Conservation (phyloP, 1,140 invertebrate genomes). For the Nasonia vitripennis region DNA sequence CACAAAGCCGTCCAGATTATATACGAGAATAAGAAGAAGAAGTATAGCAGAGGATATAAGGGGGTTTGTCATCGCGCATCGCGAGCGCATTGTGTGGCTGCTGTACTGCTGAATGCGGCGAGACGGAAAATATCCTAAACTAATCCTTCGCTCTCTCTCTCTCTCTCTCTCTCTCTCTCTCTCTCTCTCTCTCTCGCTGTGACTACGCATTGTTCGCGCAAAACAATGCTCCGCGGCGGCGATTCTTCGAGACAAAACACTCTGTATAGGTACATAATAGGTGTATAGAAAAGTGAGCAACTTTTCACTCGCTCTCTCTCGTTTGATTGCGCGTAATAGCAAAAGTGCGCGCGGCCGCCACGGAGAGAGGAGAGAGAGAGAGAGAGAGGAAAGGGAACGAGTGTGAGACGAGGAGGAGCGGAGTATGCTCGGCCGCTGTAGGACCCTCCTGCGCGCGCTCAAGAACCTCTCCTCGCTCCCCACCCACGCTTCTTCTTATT, state of each 20-base stretch:
- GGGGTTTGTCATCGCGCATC: no score
- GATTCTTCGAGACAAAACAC: neutral
- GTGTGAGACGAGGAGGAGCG: conserved; percentile 65
- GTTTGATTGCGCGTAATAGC: conserved; percentile 55
- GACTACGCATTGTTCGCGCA: conserved; percentile 59
- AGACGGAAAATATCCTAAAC: conserved; percentile 53
- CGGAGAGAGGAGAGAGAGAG: conserved; percentile 44
- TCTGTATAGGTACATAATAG: no score
- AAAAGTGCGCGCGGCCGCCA: neutral
- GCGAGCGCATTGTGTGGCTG: no score
- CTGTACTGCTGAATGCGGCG: neutral
- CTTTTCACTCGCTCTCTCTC: conserved; percentile 41
- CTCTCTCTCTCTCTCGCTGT: neutral
- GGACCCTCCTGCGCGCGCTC: conserved; percentile 67
- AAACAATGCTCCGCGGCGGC: conserved; percentile 58
- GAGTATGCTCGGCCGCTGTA: conserved; percentile 71
- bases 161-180: conserved; percentile 35
- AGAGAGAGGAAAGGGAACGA: conserved; percentile 19
- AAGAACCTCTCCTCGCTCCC: conserved; percentile 65
- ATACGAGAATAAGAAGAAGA: no score
- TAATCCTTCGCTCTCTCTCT: conserved; percentile 59
- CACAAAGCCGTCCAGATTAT: no score
- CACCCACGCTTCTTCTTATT: no score
- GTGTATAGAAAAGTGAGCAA: neutral
- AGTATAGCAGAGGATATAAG: no score